phyloP scores from a whole-genome alignment of 2,113 vertebrate species.

The Alligator mississippiensis region DNA sequence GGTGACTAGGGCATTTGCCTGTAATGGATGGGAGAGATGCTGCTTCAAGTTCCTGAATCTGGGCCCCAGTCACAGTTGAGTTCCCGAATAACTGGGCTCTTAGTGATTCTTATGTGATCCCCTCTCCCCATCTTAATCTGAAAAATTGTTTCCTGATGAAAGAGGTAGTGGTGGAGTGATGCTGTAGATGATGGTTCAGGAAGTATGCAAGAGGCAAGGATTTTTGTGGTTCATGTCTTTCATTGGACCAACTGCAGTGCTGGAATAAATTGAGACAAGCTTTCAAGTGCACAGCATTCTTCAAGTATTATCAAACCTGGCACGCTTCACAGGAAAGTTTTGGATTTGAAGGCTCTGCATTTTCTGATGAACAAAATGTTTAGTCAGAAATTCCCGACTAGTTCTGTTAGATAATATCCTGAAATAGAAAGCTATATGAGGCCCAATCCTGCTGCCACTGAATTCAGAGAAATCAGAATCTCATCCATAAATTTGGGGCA shows the following conservation, averaged over 20 bases:
- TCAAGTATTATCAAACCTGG: constrained; percentile 7
- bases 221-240: too few species aligned
- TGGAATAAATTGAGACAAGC: too few species aligned
- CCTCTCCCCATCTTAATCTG: background rate
- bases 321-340: constrained; percentile 1
- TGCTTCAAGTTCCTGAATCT: background rate
- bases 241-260: too few species aligned
- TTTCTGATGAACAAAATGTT: constrained; percentile 16
- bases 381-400: constrained; percentile 18
- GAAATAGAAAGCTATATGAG: constrained; percentile 49
- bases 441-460: constrained; percentile 45
- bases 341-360: background rate
- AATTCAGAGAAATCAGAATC: constrained; percentile 66
- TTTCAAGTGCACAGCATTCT: too few species aligned
- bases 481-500: constrained; percentile 60
- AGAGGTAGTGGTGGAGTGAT: too few species aligned
- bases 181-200: too few species aligned
- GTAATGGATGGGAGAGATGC: background rate
- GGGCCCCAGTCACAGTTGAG: background rate
- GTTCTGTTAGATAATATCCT: background rate
- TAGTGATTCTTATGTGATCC: background rate
- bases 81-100: background rate
- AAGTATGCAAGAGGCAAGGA: too few species aligned
- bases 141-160: background rate
- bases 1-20: background rate